Evolutionary conservation across 2,113 vertebrate species (phyloP), one percentile per base, ranked within the genome.

Genomic region (Pseudopipra pipra): DNA sequence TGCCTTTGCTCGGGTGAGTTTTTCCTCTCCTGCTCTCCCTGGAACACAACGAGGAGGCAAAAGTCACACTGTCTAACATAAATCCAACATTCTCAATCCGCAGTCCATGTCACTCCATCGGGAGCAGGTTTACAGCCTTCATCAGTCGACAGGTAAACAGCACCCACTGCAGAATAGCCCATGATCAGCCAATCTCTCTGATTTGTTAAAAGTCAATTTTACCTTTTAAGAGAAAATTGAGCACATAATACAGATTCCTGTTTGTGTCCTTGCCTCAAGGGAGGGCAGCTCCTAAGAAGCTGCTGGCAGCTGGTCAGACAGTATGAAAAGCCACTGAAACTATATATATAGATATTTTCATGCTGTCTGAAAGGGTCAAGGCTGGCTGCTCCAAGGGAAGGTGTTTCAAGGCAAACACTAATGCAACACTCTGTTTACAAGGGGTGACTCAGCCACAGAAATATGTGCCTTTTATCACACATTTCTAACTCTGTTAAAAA

Each of bases 341-440:
- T 18, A 43, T 66, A 66, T 73, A 25, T 39, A 31, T 80, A 6
- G 46, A 72, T 41, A 72, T 89, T 61, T 82, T 23, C 24, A 65
- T 41, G 65, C 76, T 83, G 61, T 82, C 90, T 92, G 88, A 74
- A 76, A 79, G 85, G 62, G 88, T 85, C 86, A 95, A 71, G 83
- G 41, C 66, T 78, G 83, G 52, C 76, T 93, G 73, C 61, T 92
- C 49, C 9, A 44, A 73, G 18, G 11, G 22, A 94, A 94, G 88
- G 79, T 95, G 90, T 90, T 96, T 93, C 85, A 81, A 86, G 56
- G 62, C 54, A 84, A 93, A 92, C 35, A 65, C 56, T 59, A 52
- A 61, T 75, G 51, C 0, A 9, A 90, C 68, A 56, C 8, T 85
- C 24, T 83, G 55, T 84, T 77, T 93, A 79, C 89, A 77, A 83